Evolutionary conservation across 2,797 vertebrate species (phyloP).

Genomic region (Dendrocincla tyrannina): DNA sequence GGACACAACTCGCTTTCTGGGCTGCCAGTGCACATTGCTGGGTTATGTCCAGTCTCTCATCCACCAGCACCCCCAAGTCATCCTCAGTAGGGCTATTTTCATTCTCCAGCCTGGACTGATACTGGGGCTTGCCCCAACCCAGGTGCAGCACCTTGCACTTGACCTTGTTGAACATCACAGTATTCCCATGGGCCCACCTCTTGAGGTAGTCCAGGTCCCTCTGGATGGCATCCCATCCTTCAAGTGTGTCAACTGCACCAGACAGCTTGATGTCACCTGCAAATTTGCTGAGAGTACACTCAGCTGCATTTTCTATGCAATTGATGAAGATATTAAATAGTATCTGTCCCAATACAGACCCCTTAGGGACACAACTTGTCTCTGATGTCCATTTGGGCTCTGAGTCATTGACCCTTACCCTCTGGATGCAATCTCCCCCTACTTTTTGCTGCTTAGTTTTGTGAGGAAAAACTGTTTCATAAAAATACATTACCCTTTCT

Average conservation of each 20-base stretch:
- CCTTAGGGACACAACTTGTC: not conserved
- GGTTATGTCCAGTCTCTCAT: not conserved
- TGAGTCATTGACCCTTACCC: not conserved
- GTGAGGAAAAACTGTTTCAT: not conserved
- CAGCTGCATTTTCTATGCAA: not conserved
- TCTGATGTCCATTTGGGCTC: not conserved
- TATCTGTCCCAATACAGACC: not conserved
- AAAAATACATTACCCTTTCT: not conserved
- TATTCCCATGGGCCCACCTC: not conserved
- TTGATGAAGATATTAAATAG: not conserved
- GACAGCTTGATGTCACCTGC: not conserved
- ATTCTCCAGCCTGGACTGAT: not conserved
- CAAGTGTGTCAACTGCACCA: not conserved
- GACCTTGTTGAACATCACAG: too few species aligned
- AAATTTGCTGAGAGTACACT: not conserved
- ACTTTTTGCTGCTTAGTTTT: not conserved
- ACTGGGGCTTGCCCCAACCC: not conserved
- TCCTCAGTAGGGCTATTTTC: not conserved
- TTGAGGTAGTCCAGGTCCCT: not conserved
- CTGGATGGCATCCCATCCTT: not conserved
- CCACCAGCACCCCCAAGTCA: not conserved
- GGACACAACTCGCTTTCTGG: not conserved
- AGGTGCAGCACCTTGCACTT: not conserved
- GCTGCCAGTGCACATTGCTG: not conserved
- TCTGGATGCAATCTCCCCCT: not conserved